These are phyloP conservation scores for Trypoxylus dichotomus DNA, from an alignment of 1,140 invertebrate species.

Conservation along the genomic window DNA sequence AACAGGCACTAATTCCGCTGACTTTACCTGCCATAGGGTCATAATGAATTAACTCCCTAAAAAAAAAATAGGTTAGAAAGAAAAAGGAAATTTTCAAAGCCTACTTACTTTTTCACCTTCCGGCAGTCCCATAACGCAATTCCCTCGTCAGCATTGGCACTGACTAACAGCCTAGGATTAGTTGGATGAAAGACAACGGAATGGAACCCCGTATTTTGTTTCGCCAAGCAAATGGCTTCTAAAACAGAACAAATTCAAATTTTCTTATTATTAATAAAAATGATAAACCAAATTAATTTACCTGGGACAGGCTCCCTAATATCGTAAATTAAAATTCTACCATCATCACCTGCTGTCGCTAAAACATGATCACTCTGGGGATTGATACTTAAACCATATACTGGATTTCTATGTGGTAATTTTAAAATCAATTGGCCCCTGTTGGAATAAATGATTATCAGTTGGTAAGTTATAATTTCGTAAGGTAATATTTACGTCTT, in stretches of 20 bases:
- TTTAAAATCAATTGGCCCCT: conserved; percentile 73
- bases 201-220: conserved; percentile 77
- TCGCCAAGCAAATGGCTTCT: conserved; percentile 68
- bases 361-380: conserved; percentile 82
- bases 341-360: conserved; percentile 89
- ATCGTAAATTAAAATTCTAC: conserved; percentile 83
- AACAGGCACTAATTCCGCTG: conserved; percentile 92
- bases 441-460: conserved; percentile 32
- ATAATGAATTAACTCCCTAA: conserved; percentile 71
- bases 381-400: conserved; percentile 86
- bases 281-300: neutral
- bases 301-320: conserved; percentile 59
- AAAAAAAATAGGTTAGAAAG: conserved; percentile 32
- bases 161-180: conserved; percentile 78
- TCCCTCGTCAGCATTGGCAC: conserved; percentile 88
- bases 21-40: conserved; percentile 66
- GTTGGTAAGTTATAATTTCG: neutral
- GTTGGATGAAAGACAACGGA: conserved; percentile 88
- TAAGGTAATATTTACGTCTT: conserved; percentile 63
- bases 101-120: conserved; percentile 75
- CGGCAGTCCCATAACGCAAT: conserved; percentile 87
- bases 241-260: conserved; percentile 32
- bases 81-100: neutral
- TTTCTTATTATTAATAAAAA: neutral
- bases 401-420: conserved; percentile 83